Base-by-base conservation (phyloP, 2,888 invertebrate species). In the Metallyticus violacea region DNA sequence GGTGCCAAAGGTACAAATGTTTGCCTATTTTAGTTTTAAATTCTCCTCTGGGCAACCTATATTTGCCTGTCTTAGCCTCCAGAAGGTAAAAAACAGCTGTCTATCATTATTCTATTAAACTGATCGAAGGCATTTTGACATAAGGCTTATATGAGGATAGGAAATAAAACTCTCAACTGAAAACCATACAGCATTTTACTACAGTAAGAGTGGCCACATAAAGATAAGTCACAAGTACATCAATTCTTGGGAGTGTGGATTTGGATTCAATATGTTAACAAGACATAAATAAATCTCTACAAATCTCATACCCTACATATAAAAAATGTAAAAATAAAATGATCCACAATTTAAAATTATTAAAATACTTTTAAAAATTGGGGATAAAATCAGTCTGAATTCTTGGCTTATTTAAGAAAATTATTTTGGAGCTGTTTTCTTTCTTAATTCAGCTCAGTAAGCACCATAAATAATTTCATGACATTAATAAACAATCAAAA, bases 141-240 rank as follows among this genome's bases (percentile, higher is more conserved):
- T 62, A 6, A 62, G 40, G n/a, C 22, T 62, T 15, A 15, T 40
- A 15, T 40, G 15, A 62, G 40, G 40, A n/a, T 62, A 83, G 77
- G 28, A 83, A 83, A 83, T 83, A 83, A 83, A 77, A 27, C 29
- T n/a, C 77, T n/a, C 28, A 26, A 77, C 76, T 28, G 76, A 77
- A 83, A 83, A 83, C 83, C 83, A 83, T 83, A 83, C 77, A 83
- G 83, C 77, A 77, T 83, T 83, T 83, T 83, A 77, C 83, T 83
- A 83, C 83, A 83, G 29, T 77, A 77, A 83, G 83, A 77, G 76
- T 83, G 76, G 27, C 83, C 83, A 83, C 83, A 83, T 76, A 83
- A 83, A 83, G 76, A 77, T 83, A 76, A 82, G 83, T 83, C 77
- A 83, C 83, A 77, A 76, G 83, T 83, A 83, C 83, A 83, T 83